Percentiles rank a stretch among this genome's conserved stretches.
Conservation (phyloP, 2,113 vertebrate species). For the Syrrhaptes paradoxus region DNA sequence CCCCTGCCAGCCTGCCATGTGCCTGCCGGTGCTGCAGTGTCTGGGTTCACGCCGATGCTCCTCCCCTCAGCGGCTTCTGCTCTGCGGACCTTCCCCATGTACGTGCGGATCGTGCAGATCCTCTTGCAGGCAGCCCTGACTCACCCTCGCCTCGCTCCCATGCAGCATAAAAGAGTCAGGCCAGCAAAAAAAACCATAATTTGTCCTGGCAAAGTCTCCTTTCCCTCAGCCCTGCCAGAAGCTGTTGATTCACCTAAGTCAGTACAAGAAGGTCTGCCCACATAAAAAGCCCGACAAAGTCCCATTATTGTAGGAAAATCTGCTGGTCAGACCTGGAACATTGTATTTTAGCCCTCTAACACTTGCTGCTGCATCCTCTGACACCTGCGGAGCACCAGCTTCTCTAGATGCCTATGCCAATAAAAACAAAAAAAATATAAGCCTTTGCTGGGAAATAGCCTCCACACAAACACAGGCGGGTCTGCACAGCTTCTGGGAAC, state of each 20-base stretch:
- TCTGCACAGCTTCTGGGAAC: neutral
- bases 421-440: neutral
- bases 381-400: neutral
- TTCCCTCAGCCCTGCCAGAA: conserved; percentile 38
- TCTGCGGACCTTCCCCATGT: neutral
- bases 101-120: conserved; percentile 34
- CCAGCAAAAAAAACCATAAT: conserved; percentile 26
- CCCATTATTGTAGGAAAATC: conserved; percentile 21
- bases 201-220: neutral
- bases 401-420: neutral
- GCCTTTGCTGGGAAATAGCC: neutral
- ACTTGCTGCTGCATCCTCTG: neutral
- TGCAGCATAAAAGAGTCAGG: conserved; percentile 21
- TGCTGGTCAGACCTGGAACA: conserved; percentile 5
- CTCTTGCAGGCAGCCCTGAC: conserved; percentile 24
- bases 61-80: neutral
- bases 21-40: neutral
- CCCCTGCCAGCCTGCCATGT: neutral
- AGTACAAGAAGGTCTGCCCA: conserved; percentile 28
- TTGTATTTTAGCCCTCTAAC: conserved; percentile 33
- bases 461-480: accelerated
- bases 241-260: conserved; percentile 56
- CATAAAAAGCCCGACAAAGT: conserved; percentile 31
- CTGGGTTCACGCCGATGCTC: neutral
- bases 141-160: conserved; percentile 46